A percentile compares a stretch with the other conserved stretches of the same genome.
phyloP scores from a whole-genome alignment of 2,888 invertebrate species.

The Cryptus armator region DNA sequence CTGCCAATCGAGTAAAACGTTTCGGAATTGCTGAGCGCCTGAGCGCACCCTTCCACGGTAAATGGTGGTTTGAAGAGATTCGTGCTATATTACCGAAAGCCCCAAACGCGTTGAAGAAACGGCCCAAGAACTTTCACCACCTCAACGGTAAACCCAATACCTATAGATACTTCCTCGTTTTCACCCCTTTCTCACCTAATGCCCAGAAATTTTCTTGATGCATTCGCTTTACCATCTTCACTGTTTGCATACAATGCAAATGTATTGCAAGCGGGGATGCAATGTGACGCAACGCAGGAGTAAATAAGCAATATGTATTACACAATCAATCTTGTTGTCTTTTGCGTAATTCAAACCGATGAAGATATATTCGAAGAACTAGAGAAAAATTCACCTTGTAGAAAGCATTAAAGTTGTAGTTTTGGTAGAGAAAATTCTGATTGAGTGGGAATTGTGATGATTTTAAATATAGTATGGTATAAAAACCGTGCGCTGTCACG shows the following conservation, averaged over 20 bases:
- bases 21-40: constrained; percentile 51
- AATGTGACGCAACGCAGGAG: neutral
- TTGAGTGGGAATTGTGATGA: no score
- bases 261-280: neutral
- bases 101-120: constrained; percentile 58
- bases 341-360: neutral
- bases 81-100: constrained; percentile 40
- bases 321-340: neutral
- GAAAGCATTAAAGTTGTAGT: no score
- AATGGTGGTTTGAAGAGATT: constrained; percentile 32
- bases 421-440: no score
- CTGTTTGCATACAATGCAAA: constrained; percentile 6
- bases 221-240: constrained; percentile 41
- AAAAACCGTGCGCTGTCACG: neutral
- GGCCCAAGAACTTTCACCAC: constrained; percentile 53
- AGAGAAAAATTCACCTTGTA: neutral
- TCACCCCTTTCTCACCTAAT: constrained; percentile 32
- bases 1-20: constrained; percentile 63
- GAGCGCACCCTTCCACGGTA: constrained; percentile 40
- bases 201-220: constrained; percentile 63
- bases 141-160: constrained; percentile 30
- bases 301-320: neutral
- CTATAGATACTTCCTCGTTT: constrained; percentile 20
- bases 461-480: no score
- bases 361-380: neutral